Percentiles rank a stretch among this genome's conserved stretches.
Evolutionary conservation across 1,140 invertebrate genomes (phyloP).

Genomic region (Drosophila erecta): DNA sequence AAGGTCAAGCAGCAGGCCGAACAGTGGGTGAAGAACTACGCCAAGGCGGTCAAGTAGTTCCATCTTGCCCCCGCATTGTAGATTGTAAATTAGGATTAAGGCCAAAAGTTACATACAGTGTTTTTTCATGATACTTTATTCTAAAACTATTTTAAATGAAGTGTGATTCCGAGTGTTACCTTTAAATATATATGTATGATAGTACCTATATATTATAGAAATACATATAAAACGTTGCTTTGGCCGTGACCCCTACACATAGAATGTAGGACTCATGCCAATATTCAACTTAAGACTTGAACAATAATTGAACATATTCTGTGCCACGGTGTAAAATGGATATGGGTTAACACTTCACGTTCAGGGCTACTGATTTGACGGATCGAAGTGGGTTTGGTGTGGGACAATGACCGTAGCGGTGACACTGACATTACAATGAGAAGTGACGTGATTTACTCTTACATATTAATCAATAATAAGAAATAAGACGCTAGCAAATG

Average conservation of each 20-base stretch:
- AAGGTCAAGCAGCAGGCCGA: conserved; percentile 88
- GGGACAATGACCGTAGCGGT: conserved; percentile 13
- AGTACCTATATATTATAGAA: conserved; percentile 68
- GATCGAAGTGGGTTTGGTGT: background rate
- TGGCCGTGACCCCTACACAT: conserved; percentile 41
- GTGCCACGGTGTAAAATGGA: conserved; percentile 31
- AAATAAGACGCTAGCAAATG: conserved; percentile 53
- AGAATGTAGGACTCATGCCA: conserved; percentile 45
- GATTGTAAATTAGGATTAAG: conserved; percentile 18
- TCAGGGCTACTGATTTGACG: conserved; percentile 17
- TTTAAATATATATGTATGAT: conserved; percentile 66
- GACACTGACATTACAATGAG: conserved; percentile 51
- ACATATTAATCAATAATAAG: conserved; percentile 81
- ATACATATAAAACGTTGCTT: conserved; percentile 50
- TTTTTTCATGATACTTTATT: conserved; percentile 74
- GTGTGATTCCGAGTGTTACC: conserved; percentile 68
- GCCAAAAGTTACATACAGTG: conserved; percentile 10
- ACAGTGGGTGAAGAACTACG: conserved; percentile 87
- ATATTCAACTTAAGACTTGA: conserved; percentile 26
- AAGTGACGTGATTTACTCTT: conserved; percentile 58
- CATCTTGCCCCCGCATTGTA: background rate
- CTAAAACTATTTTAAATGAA: conserved; percentile 76
- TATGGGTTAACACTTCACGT: conserved; percentile 32
- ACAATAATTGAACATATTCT: conserved; percentile 35
- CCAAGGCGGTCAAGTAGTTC: conserved; percentile 16